Base-by-base conservation (phyloP, 2,888 invertebrate genomes). In the Rhagonycha lutea region DNA sequence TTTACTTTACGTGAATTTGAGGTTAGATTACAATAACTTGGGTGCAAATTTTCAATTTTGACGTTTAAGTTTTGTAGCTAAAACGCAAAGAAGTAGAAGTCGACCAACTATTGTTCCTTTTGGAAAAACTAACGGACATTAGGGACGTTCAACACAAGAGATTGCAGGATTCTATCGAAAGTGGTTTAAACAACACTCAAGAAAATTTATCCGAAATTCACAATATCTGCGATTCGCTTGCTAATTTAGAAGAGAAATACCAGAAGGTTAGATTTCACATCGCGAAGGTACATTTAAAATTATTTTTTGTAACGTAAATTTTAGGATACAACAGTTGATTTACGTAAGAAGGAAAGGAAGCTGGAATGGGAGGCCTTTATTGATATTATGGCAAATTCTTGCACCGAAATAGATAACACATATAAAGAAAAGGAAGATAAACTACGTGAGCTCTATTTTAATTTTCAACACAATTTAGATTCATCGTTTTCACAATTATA, bases 1-100 rank as follows among this genome's bases (percentile, higher is more conserved):
- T 93, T 92, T 86, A 94, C 95, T 88, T 87, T 96, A 5, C 93
- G 93, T 81, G 96, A 96, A 86, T 96, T 96, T 88, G 96, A 97
- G 92, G 95, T 95, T 89, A 87, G 83, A 75, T 18, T 2, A 18
- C 18, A 79, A 11, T 14, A 12, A 47, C 67, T 28, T 14, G 7
- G 29, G 70, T 73, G 68, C 68, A 12, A 28, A n/a, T 62, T 23
- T 65, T 14, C 10, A 61, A 65, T 63, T 29, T 72, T 63, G 60
- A 23, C 47, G 47, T 65, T 60, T 69, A 14, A 65, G 78, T 77
- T 79, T 79, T 80, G 84, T 80, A 96, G 95, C 93, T 93, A 83
- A 93, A 92, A 84, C 90, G 96, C 77, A 91, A 92, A 69, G 96
- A 96, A 82, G 89, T 92, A 80, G 96, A 97, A 88, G 93, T 95